Conservation (phyloP, 2,888 invertebrate species). For the Lapara coniferarum region DNA sequence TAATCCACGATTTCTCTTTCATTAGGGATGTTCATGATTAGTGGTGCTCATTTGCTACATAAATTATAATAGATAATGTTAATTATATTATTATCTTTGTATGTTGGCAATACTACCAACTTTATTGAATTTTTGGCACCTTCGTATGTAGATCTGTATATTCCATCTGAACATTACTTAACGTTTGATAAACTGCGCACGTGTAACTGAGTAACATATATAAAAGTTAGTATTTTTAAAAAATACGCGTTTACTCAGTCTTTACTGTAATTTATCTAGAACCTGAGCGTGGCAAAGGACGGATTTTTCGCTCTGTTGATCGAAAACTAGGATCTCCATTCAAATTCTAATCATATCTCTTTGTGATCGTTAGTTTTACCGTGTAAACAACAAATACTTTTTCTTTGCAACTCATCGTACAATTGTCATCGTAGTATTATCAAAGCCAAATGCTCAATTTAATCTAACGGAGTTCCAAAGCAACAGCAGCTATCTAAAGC, state of each 20-base stretch:
- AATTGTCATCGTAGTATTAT: not conserved
- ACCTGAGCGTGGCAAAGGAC: not conserved
- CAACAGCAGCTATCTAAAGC: not conserved
- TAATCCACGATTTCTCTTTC: too few relatives aligned
- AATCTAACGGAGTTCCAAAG: not conserved
- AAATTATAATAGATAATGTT: too few relatives aligned
- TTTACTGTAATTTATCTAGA: not conserved
- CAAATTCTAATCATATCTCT: constrained; percentile 12
- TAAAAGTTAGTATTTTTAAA: too few relatives aligned
- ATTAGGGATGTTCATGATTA: too few relatives aligned
- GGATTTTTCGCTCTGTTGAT: constrained; percentile 15
- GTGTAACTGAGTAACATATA: too few relatives aligned
- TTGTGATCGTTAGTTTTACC: not conserved
- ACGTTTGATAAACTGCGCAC: too few relatives aligned
- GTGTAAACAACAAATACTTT: not conserved
- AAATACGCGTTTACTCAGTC: not conserved
- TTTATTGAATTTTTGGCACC: too few relatives aligned
- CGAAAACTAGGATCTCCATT: constrained; percentile 7
- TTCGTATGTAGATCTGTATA: too few relatives aligned
- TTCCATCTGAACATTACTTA: too few relatives aligned
- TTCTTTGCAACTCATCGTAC: not conserved
- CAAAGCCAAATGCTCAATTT: not conserved
- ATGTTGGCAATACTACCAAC: too few relatives aligned
- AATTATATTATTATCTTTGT: too few relatives aligned
- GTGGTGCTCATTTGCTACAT: too few relatives aligned